A percentile compares a stretch with the other conserved stretches of the same genome.
Evolutionary conservation across 2,113 vertebrate genomes (phyloP).

Genomic region (Mesoclemmys tuberculata): DNA sequence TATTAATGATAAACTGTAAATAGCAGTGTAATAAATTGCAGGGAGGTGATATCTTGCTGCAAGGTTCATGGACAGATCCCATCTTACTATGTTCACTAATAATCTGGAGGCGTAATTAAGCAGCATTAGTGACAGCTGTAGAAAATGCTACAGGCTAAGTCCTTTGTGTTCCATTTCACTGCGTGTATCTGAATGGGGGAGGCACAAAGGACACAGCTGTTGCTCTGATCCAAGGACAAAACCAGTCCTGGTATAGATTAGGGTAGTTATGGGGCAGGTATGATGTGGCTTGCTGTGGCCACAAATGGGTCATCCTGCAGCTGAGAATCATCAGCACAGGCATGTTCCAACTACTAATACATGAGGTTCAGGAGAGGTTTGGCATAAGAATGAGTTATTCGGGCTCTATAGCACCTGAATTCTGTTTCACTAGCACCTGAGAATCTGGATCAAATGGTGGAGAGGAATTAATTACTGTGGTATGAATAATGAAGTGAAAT

Average conservation of each 20-base stretch:
- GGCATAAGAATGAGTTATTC: neutral
- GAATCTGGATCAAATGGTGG: neutral
- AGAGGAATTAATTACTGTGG: neutral
- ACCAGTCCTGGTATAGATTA: neutral
- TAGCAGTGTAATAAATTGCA: neutral
- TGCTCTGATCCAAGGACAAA: neutral
- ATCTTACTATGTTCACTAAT: neutral
- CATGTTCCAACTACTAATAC: neutral
- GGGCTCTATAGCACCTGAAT: neutral
- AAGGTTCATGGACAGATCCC: neutral
- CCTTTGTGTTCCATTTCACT: neutral
- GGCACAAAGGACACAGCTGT: neutral
- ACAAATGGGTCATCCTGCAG: neutral
- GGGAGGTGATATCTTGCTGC: neutral
- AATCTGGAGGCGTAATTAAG: neutral
- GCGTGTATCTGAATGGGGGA: neutral
- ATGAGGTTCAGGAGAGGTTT: neutral
- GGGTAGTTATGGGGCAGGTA: neutral
- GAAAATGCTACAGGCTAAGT: neutral
- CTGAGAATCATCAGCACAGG: neutral
- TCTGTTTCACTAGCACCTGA: neutral
- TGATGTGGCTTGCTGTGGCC: neutral
- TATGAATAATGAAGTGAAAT: neutral
- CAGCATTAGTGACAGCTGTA: neutral
- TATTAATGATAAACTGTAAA: neutral